Percentiles rank a stretch among this genome's conserved stretches.
Conservation (phyloP, 2,113 vertebrate species). For the Chroicocephalus ridibundus region DNA sequence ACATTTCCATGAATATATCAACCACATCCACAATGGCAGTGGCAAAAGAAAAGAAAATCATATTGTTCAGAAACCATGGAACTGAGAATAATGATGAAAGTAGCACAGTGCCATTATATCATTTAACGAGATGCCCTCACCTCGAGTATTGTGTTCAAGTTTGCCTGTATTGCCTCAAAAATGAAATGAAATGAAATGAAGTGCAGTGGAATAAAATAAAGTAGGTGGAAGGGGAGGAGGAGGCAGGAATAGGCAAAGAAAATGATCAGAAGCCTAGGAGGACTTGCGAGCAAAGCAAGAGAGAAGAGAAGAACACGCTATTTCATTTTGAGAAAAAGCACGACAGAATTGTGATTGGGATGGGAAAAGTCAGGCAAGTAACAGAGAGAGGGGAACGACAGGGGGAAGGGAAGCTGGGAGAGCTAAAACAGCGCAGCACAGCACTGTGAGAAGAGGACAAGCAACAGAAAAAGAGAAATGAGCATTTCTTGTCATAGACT, state of each 20-base stretch:
- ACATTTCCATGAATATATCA: not conserved
- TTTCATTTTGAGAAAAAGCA: not conserved
- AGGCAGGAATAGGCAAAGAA: not conserved
- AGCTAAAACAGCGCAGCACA: not conserved
- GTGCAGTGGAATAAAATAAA: not conserved
- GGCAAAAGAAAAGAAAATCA: not conserved
- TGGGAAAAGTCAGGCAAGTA: not conserved
- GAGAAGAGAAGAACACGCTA: not conserved
- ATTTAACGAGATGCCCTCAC: not conserved
- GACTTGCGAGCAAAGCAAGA: not conserved
- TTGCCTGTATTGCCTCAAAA: not conserved
- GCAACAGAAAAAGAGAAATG: not conserved
- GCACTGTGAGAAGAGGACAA: not conserved
- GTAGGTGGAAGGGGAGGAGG: not conserved
- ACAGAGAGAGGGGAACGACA: not conserved
- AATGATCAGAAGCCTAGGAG: not conserved
- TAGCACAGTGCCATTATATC: not conserved
- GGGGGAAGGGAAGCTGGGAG: not conserved
- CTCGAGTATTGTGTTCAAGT: not conserved
- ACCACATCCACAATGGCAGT: not conserved
- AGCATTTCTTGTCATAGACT: not conserved
- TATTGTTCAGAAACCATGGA: not conserved
- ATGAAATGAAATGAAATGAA: not conserved
- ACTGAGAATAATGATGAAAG: not conserved
- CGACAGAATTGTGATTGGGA: not conserved